Percentiles rank a stretch among this genome's conserved stretches.
phyloP scores from a whole-genome alignment of 2,888 invertebrate species.

The Macrophya alboannulata region DNA sequence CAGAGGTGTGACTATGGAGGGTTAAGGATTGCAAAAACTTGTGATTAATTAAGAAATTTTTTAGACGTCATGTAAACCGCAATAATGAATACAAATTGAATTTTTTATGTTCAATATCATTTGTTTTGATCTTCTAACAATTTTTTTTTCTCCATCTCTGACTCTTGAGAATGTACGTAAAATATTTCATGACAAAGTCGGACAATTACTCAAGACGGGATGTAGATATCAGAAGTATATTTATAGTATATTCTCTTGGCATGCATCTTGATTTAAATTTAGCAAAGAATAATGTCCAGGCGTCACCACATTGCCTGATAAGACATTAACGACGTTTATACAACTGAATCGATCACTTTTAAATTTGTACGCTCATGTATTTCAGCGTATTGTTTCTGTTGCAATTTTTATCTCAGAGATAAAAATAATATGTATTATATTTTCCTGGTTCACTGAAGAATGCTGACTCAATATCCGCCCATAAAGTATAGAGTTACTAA shows the following conservation, averaged over 20 bases:
- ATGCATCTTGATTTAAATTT: background rate
- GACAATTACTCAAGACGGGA: background rate
- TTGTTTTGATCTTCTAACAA: background rate
- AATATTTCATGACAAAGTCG: background rate
- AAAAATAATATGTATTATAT: conserved; percentile 12
- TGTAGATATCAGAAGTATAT: conserved; percentile 19
- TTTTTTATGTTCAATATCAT: conserved; percentile 9
- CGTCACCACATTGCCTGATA: background rate
- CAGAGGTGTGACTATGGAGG: no score
- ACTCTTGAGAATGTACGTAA: background rate
- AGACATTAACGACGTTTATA: background rate
- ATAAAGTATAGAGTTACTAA: conserved; percentile 19
- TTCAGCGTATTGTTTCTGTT: background rate
- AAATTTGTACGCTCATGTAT: background rate
- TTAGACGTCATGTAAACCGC: background rate
- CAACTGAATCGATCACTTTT: background rate
- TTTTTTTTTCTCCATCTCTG: background rate
- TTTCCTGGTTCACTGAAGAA: background rate
- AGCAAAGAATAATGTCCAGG: background rate
- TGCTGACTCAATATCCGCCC: conserved; percentile 38
- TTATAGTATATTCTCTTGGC: conserved; percentile 24
- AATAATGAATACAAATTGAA: background rate
- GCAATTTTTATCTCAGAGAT: background rate
- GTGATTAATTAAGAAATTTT: background rate
- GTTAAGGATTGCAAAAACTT: background rate